Base-by-base conservation (phyloP, 2,888 invertebrate species). In the Drosophila demipolita region DNA sequence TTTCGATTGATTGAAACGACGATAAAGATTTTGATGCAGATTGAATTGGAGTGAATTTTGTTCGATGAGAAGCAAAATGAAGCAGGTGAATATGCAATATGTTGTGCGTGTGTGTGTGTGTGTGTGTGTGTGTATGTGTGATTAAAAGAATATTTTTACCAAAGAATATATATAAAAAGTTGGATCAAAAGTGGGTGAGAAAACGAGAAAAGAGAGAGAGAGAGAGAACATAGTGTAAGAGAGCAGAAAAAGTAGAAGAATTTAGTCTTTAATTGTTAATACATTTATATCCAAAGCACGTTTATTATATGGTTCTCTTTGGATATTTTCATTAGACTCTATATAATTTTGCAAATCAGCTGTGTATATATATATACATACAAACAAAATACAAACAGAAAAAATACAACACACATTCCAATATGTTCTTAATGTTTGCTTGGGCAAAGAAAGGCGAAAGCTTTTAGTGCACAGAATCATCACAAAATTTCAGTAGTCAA, bases 241-340 rank as follows among this genome's bases (percentile, higher is more conserved):
- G 88, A 86, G 80, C 90, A 87, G 86, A 87, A 83, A 87, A 87
- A 89, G 80, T 74, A 89, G 80, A 89, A 89, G 87, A 74, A 87
- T 64, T 88, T 65, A 81, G 75, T 87, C 77, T 69, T 69, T 63
- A 67, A 52, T 64, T 52, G 57, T 67, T 68, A 71, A 61, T 69
- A 67, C 59, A 60, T 71, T 66, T 66, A 69, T 65, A 42, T 73
- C 36, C 64, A 68, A 78, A 68, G 75, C 79, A 69, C 40, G 40
- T 55, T 75, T 40, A 70, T 49, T 78, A 54, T 58, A n/a, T 48
- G 45, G 17, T 61, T 60, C 1, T 48, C 20, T 35, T 48, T 12
- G 50, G 29, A 50, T n/a, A 17, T 55, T 62, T 48, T 26, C 35
- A 42, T 26, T 38, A 29, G 38, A 63, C 70, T 69, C 70, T 79